phyloP scores from a whole-genome alignment of 2,797 vertebrate genomes.

The Epinephelus malabaricus region DNA sequence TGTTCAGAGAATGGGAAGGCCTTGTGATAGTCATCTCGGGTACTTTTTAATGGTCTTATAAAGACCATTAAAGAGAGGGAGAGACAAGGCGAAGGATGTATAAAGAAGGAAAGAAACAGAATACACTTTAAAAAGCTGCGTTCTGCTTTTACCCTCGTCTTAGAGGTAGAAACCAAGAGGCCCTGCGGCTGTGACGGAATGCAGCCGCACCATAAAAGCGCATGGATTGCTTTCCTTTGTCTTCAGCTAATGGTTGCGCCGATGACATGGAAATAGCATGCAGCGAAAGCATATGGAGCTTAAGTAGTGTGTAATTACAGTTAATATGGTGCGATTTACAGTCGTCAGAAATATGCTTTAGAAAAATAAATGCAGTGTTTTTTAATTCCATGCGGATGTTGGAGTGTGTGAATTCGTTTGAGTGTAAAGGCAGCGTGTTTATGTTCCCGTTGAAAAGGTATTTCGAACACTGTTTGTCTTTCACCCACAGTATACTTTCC shows the following conservation, averaged over 20 bases:
- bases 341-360: slow-evolving; percentile 45
- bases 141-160: slow-evolving; percentile 46
- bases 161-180: slow-evolving; percentile 55
- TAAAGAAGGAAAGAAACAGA: slow-evolving; percentile 56
- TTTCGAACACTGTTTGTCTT: slow-evolving; percentile 53
- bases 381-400: slow-evolving; percentile 37
- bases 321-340: slow-evolving; percentile 61
- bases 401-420: slow-evolving; percentile 35
- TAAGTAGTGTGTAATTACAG: slow-evolving; percentile 58
- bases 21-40: slow-evolving; percentile 61
- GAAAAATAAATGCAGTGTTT: slow-evolving; percentile 42
- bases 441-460: slow-evolving; percentile 33
- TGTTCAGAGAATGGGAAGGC: slow-evolving; percentile 56
- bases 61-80: slow-evolving; percentile 61
- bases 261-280: slow-evolving; percentile 60
- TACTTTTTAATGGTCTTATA: slow-evolving; percentile 58
- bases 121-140: slow-evolving; percentile 47
- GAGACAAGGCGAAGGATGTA: slow-evolving; percentile 43
- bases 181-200: slow-evolving; percentile 46
- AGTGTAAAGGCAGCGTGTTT: slow-evolving; percentile 30
- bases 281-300: slow-evolving; percentile 46
- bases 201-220: slow-evolving; percentile 43
- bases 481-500: slow-evolving; percentile 47
- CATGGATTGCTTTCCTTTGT: slow-evolving; percentile 65
- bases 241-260: slow-evolving; percentile 46